Conservation (phyloP, 2,113 vertebrate species). For the Prinia subflava region DNA sequence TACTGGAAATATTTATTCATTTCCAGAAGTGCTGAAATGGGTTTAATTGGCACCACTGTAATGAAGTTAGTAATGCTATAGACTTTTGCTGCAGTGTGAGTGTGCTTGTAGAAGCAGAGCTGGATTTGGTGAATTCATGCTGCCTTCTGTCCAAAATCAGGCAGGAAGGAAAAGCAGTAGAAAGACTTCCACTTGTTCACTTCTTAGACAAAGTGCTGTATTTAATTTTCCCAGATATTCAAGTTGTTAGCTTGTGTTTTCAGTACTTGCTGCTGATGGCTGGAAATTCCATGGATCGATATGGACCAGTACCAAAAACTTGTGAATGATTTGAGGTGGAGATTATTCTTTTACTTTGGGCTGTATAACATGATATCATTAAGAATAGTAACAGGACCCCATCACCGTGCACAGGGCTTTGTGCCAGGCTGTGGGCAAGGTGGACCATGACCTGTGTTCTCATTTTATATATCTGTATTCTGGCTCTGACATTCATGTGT, state of each 20-base stretch:
- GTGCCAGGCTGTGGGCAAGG: not conserved
- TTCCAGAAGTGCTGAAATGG: not conserved
- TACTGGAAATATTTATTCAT: not conserved
- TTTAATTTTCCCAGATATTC: not conserved
- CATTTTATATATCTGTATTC: not conserved
- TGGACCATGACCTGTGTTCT: not conserved
- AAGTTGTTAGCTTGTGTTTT: not conserved
- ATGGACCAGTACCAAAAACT: not conserved
- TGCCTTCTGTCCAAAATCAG: not conserved
- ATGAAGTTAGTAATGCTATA: not conserved
- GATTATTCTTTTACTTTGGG: not conserved
- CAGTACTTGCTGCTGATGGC: not conserved
- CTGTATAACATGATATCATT: not conserved
- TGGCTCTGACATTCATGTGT: conserved; percentile 8
- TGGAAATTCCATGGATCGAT: not conserved
- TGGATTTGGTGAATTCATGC: not conserved
- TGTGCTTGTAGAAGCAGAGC: not conserved
- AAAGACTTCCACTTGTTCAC: not conserved
- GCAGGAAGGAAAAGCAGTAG: not conserved
- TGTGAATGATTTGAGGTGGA: not conserved
- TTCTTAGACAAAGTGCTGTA: not conserved
- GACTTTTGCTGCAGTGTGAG: not conserved
- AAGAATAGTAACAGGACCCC: not conserved
- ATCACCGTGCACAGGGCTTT: not conserved
- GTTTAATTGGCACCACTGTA: not conserved